phyloP scores from a whole-genome alignment of 2,797 vertebrate species.

The Setipinna tenuifilis region DNA sequence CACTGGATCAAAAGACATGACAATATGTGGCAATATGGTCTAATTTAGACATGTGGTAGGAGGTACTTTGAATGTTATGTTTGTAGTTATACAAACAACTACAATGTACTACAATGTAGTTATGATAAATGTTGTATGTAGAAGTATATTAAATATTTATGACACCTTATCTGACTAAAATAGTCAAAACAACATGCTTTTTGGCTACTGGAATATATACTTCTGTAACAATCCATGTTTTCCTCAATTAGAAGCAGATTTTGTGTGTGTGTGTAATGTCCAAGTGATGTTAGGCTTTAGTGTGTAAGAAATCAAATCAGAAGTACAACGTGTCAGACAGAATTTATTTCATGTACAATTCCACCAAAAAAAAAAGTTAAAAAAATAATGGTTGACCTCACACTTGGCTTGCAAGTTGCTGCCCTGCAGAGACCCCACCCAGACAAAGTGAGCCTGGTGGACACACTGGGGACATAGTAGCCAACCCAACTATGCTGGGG shows the following conservation, averaged over 20 bases:
- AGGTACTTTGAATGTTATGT: background rate
- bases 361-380: constrained; percentile 42
- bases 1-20: background rate
- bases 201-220: background rate
- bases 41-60: background rate
- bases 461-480: background rate
- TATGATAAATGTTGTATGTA: background rate
- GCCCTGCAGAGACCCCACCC: background rate
- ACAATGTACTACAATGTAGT: background rate
- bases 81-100: background rate
- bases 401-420: constrained; percentile 5
- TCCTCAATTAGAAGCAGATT: background rate
- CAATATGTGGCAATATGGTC: background rate
- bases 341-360: constrained; percentile 45
- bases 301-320: background rate
- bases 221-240: background rate
- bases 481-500: background rate
- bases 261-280: background rate
- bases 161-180: background rate
- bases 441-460: background rate
- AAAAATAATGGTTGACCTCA: constrained; percentile 45
- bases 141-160: background rate
- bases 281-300: background rate
- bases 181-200: background rate
- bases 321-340: constrained; percentile 16